Evolutionary conservation across 1,140 invertebrate genomes (phyloP).

Genomic region (Ooceraea biroi): DNA sequence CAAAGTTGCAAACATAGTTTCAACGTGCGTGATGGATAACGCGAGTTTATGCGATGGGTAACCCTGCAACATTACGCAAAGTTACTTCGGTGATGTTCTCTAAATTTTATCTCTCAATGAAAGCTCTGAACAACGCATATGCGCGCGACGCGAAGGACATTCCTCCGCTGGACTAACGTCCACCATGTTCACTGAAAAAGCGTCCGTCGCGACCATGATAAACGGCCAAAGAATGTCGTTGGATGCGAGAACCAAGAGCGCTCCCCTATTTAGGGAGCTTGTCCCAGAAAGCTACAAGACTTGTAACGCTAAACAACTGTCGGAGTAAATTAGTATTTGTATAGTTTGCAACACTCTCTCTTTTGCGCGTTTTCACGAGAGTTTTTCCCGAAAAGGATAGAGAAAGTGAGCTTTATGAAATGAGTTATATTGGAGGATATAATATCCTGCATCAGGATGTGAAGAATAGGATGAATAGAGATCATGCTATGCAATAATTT

Average conservation of each 20-base stretch:
- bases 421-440: too few species aligned
- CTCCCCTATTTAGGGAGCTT: not conserved
- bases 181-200: not conserved
- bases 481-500: not conserved
- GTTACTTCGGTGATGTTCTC: constrained; percentile 5
- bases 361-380: not conserved
- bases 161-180: not conserved
- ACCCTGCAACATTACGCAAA: not conserved
- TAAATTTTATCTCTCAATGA: constrained; percentile 43
- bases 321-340: constrained; percentile 6
- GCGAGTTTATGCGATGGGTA: not conserved
- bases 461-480: not conserved
- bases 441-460: not conserved
- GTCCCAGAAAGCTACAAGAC: not conserved
- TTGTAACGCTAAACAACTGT: not conserved
- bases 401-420: too few species aligned
- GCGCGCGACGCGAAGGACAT: not conserved
- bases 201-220: not conserved
- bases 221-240: not conserved
- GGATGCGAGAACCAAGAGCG: not conserved
- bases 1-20: constrained; percentile 22
- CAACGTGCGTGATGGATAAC: not conserved
- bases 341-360: not conserved
- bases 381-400: not conserved
- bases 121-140: not conserved